Evolutionary conservation across 2,113 vertebrate genomes (phyloP).

Genomic region (Sorex araneus): DNA sequence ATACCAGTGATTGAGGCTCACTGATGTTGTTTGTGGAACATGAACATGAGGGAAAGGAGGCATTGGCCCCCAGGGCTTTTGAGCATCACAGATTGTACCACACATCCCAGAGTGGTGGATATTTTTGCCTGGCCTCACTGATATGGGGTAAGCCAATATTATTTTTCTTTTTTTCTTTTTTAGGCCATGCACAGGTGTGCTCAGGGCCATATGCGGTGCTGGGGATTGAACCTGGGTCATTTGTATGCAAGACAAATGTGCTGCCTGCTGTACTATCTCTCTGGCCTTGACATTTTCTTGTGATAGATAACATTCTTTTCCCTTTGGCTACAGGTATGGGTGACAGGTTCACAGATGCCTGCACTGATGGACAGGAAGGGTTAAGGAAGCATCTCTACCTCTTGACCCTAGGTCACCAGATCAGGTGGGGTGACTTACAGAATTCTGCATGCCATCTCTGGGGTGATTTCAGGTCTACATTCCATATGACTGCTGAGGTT

Average conservation of each 20-base stretch:
- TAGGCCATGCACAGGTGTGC: too few relatives aligned
- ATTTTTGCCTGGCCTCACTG: background rate
- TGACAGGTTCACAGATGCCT: background rate
- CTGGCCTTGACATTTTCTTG: background rate
- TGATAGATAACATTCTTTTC: background rate
- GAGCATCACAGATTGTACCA: background rate
- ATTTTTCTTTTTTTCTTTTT: too few relatives aligned
- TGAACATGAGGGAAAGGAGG: background rate
- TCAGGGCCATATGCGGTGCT: too few relatives aligned
- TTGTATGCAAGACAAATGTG: too few relatives aligned
- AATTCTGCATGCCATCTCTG: background rate
- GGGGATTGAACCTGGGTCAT: too few relatives aligned
- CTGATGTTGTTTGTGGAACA: background rate
- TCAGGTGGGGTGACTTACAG: background rate
- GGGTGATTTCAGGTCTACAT: background rate
- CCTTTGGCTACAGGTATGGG: background rate
- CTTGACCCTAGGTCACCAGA: background rate
- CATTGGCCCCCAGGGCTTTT: background rate
- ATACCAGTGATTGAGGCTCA: too few relatives aligned
- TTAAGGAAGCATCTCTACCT: background rate
- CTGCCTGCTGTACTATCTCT: too few relatives aligned
- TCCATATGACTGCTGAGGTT: background rate
- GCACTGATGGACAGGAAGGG: background rate
- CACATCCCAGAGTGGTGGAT: background rate
- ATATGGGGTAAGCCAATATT: background rate